phyloP scores from a whole-genome alignment of 2,888 invertebrate genomes.

The Drosophila antonietae region DNA sequence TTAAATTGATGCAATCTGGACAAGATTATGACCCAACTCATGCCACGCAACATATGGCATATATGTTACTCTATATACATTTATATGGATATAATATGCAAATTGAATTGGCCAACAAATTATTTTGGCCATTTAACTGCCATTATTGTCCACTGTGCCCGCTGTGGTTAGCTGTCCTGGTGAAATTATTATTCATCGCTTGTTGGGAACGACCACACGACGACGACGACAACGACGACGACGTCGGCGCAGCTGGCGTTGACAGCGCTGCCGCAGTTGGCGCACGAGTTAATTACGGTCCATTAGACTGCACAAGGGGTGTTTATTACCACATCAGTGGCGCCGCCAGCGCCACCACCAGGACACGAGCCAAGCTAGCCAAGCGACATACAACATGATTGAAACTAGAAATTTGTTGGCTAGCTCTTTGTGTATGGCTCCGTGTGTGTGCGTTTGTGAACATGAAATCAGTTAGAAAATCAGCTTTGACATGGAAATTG shows the following conservation, averaged over 20 bases:
- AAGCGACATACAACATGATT: slow-evolving; percentile 36
- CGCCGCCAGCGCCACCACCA: slow-evolving; percentile 55
- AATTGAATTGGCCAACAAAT: slow-evolving; percentile 56
- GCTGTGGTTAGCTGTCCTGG: slow-evolving; percentile 43
- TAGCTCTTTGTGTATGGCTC: slow-evolving; percentile 1
- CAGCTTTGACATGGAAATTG: slow-evolving; percentile 77
- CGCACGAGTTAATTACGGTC: slow-evolving; percentile 80
- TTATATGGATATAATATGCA: slow-evolving; percentile 43
- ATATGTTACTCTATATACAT: not conserved
- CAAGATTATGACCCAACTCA: slow-evolving; percentile 31
- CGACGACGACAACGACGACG: slow-evolving; percentile 23
- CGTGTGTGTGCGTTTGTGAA: slow-evolving; percentile 27
- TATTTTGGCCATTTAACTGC: slow-evolving; percentile 72
- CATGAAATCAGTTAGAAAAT: slow-evolving; percentile 80
- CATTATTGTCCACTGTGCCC: slow-evolving; percentile 68
- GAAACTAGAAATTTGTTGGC: slow-evolving; percentile 56
- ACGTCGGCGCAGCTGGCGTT: slow-evolving; percentile 14
- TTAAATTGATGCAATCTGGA: slow-evolving; percentile 55
- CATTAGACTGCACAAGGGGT: slow-evolving; percentile 81
- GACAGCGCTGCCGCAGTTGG: slow-evolving; percentile 52
- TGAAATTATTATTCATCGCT: slow-evolving; percentile 79
- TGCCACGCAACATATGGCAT: slow-evolving; percentile 27
- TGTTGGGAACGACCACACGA: slow-evolving; percentile 54
- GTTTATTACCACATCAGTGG: slow-evolving; percentile 81
- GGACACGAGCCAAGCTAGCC: slow-evolving; percentile 56